Evolutionary conservation across 1,140 invertebrate genomes (phyloP).

Genomic region (Periplaneta americana): DNA sequence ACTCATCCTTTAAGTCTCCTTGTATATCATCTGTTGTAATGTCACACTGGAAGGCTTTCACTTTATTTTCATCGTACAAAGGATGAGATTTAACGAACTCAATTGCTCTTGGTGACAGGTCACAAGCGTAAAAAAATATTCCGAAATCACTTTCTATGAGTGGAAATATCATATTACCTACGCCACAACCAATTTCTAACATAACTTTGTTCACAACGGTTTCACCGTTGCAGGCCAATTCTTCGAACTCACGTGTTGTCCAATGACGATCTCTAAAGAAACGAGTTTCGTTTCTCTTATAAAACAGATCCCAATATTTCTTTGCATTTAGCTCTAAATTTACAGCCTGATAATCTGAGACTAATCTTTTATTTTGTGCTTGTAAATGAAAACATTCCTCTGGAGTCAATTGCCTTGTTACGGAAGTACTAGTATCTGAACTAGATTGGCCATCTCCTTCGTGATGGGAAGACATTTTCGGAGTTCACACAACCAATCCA

Average conservation of each 20-base stretch:
- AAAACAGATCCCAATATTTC: conserved; percentile 97
- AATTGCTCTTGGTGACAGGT: conserved; percentile 88
- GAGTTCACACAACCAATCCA: too few relatives aligned
- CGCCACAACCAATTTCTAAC: conserved; percentile 94
- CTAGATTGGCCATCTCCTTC: too few relatives aligned
- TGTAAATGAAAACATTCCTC: conserved; percentile 54
- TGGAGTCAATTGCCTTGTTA: conserved; percentile 34
- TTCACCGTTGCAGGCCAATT: conserved; percentile 50
- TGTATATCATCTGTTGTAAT: conserved; percentile 53
- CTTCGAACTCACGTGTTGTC: conserved; percentile 91
- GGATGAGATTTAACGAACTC: conserved; percentile 73
- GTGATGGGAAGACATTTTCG: too few relatives aligned
- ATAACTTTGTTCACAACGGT: conserved; percentile 38
- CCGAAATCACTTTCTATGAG: conserved; percentile 70
- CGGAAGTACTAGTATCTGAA: too few relatives aligned
- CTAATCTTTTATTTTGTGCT: conserved; percentile 62
- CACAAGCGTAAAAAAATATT: conserved; percentile 84
- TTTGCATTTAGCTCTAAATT: conserved; percentile 82
- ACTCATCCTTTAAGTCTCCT: conserved; percentile 41
- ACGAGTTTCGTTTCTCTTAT: conserved; percentile 83
- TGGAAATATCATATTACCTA: conserved; percentile 95
- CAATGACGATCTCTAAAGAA: conserved; percentile 98
- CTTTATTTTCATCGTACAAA: conserved; percentile 53
- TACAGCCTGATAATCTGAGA: conserved; percentile 70
- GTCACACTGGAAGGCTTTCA: conserved; percentile 73